A percentile compares a stretch with the other conserved stretches of the same genome.
These are phyloP conservation scores for Rhea pennata DNA, from an alignment of 2,113 vertebrate genomes.

Conservation along the genomic window DNA sequence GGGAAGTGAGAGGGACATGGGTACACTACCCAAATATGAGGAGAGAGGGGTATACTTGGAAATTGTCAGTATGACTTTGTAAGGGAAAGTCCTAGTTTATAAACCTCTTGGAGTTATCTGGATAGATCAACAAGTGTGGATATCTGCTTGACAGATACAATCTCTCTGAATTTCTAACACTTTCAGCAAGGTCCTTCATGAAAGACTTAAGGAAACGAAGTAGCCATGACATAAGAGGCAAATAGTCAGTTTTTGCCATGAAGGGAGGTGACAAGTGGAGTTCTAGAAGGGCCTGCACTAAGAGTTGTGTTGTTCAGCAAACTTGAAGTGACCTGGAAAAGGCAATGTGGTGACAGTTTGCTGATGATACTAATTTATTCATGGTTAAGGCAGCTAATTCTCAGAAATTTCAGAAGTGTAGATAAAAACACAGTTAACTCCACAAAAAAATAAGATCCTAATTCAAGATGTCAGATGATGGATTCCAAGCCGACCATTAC, in stretches of 20 bases:
- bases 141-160: neutral
- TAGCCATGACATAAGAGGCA: neutral
- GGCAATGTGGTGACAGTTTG: neutral
- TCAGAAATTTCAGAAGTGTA: neutral
- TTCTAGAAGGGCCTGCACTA: neutral
- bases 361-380: slow-evolving; percentile 12
- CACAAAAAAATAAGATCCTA: neutral
- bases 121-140: neutral
- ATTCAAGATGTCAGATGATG: neutral
- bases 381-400: neutral
- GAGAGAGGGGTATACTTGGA: neutral
- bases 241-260: neutral
- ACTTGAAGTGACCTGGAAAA: neutral
- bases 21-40: neutral
- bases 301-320: neutral
- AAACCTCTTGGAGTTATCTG: neutral
- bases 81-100: neutral
- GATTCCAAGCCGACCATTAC: neutral
- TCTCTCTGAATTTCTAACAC: neutral
- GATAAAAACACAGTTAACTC: neutral
- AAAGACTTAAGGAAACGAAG: neutral
- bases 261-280: accelerated
- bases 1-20: neutral
- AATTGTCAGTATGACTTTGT: neutral
- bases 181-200: neutral